Evolutionary conservation across 2,888 invertebrate genomes (phyloP).

Genomic region (Herminia tarsipennalis): DNA sequence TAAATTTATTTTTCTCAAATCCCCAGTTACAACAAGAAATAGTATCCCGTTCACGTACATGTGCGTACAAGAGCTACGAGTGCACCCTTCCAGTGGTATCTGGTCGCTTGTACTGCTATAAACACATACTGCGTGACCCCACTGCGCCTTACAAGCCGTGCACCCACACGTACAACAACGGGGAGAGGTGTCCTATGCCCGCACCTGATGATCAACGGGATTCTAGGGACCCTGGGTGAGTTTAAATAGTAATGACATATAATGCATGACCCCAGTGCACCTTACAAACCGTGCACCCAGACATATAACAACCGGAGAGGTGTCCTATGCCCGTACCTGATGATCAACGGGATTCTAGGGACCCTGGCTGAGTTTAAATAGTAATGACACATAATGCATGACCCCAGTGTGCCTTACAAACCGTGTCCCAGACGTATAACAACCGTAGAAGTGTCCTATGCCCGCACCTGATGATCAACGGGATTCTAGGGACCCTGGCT

Average conservation of each 20-base stretch:
- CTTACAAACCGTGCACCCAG: too few relatives aligned
- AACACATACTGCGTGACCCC: constrained; percentile 93
- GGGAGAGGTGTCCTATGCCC: constrained; percentile 91
- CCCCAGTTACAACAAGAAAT: constrained; percentile 87
- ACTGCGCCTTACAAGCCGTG: constrained; percentile 94
- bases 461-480: constrained; percentile 87
- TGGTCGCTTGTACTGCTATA: constrained; percentile 91
- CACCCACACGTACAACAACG: constrained; percentile 87
- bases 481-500: constrained; percentile 64
- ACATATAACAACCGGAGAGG: too few relatives aligned
- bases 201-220: constrained; percentile 83
- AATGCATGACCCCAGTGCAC: too few relatives aligned
- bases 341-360: constrained; percentile 50
- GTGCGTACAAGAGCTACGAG: constrained; percentile 87
- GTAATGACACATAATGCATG: constrained; percentile 91
- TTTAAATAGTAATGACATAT: neutral
- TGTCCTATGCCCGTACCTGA: constrained; percentile 92
- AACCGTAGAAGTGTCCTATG: constrained; percentile 91
- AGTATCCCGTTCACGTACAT: constrained; percentile 85
- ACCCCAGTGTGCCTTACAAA: constrained; percentile 92
- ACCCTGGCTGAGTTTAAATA: constrained; percentile 55
- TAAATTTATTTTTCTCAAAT: neutral
- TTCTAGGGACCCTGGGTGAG: constrained; percentile 63
- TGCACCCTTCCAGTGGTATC: constrained; percentile 89
- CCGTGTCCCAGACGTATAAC: constrained; percentile 89